phyloP scores from a whole-genome alignment of 2,888 invertebrate genomes.

The Diadegma fenestrale region DNA sequence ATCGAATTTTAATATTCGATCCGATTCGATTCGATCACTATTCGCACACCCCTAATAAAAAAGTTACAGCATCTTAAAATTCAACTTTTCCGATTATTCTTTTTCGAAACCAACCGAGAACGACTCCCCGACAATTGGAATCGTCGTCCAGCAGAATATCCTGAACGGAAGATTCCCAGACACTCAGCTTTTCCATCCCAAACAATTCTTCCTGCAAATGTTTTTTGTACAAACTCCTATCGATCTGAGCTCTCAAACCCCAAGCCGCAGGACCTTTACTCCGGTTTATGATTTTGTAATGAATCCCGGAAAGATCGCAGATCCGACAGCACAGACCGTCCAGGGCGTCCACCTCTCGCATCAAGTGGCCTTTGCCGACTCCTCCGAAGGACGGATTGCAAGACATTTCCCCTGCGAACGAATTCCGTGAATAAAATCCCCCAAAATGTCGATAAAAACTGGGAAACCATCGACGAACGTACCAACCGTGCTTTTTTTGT shows the following conservation, averaged over 20 bases:
- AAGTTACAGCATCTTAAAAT: too few relatives aligned
- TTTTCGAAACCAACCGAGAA: constrained; percentile 84
- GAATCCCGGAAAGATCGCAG: constrained; percentile 93
- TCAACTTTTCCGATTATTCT: background rate
- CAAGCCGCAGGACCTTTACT: constrained; percentile 95
- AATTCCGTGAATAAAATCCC: background rate
- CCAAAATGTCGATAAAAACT: background rate
- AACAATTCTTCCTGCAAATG: constrained; percentile 91
- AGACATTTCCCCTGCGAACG: constrained; percentile 92
- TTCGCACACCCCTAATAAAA: too few relatives aligned
- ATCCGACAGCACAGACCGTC: constrained; percentile 93
- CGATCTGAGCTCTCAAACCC: constrained; percentile 95
- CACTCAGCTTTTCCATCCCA: constrained; percentile 88
- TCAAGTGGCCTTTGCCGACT: constrained; percentile 95
- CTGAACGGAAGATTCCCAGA: constrained; percentile 91
- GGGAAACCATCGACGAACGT: background rate
- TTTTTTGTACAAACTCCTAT: constrained; percentile 91
- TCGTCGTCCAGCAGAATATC: constrained; percentile 88
- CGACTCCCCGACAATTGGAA: constrained; percentile 85
- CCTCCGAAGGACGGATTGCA: constrained; percentile 98
- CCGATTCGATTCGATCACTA: too few relatives aligned
- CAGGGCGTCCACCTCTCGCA: constrained; percentile 94
- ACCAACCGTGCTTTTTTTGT: constrained; percentile 93
- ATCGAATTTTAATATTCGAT: too few relatives aligned
- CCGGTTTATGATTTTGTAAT: constrained; percentile 93